These are phyloP conservation scores for Dichetophora obliterata DNA, from an alignment of 2,888 invertebrate species.

Conservation along the genomic window DNA sequence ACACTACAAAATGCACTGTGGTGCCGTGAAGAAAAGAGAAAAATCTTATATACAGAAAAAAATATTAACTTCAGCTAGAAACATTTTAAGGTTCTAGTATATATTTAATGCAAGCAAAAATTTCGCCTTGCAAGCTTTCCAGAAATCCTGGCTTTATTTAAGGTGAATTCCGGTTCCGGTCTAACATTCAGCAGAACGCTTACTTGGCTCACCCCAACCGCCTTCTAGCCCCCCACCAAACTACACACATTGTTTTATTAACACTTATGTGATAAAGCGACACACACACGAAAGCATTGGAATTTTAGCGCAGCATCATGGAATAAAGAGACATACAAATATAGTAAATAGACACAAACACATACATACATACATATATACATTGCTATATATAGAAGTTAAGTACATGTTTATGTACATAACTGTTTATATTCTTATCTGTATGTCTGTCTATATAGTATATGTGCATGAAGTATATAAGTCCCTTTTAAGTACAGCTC, in stretches of 20 bases:
- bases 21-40: too few species aligned
- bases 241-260: neutral
- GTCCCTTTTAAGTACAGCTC: slow-evolving; percentile 13
- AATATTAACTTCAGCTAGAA: too few species aligned
- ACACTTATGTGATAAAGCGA: too few species aligned
- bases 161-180: slow-evolving; percentile 13
- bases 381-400: neutral
- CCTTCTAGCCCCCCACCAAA: neutral
- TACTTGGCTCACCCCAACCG: too few species aligned
- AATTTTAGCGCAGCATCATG: slow-evolving; percentile 21
- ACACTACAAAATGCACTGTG: too few species aligned
- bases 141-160: neutral
- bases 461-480: too few species aligned
- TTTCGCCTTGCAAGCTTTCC: neutral
- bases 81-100: too few species aligned
- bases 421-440: slow-evolving; percentile 10
- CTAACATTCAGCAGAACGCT: neutral
- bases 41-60: too few species aligned
- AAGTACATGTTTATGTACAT: slow-evolving; percentile 3
- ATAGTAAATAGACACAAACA: neutral
- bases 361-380: neutral
- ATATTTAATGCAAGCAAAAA: neutral
- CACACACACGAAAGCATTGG: neutral
- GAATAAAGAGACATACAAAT: neutral
- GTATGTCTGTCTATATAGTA: slow-evolving; percentile 24